Percentiles rank a stretch among this genome's conserved stretches.
phyloP scores from a whole-genome alignment of 2,113 vertebrate species.

The Mustelus asterias region DNA sequence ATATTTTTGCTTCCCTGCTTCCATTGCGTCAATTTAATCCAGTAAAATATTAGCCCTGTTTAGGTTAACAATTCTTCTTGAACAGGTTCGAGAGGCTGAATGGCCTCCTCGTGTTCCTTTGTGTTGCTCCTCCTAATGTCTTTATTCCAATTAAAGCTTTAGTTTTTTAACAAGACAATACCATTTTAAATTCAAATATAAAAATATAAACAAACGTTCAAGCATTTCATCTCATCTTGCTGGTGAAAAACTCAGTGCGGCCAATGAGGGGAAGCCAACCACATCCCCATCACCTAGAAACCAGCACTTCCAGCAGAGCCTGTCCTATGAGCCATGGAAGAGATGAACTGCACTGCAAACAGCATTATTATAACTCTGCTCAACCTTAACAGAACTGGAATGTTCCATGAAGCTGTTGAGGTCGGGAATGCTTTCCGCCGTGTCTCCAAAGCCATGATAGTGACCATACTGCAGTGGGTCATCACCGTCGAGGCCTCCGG shows the following conservation, averaged over 20 bases:
- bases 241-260: neutral
- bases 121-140: no score
- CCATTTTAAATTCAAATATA: conserved; percentile 9
- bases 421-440: conserved; percentile 83
- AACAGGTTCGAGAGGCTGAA: neutral
- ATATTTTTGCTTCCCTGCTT: neutral
- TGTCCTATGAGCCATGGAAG: conserved; percentile 67
- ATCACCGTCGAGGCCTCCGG: conserved; percentile 50
- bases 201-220: neutral
- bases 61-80: neutral
- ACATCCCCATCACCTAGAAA: neutral
- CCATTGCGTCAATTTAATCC: neutral
- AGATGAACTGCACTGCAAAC: conserved; percentile 70
- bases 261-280: neutral
- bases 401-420: conserved; percentile 75
- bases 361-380: conserved; percentile 59
- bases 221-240: neutral
- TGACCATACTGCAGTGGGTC: conserved; percentile 81
- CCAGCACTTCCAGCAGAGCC: neutral
- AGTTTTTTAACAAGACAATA: neutral
- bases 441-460: conserved; percentile 93
- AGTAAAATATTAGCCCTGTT: neutral
- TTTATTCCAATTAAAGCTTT: neutral
- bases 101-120: neutral
- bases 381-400: conserved; percentile 70